Base-by-base conservation (phyloP, 2,113 vertebrate genomes). In the Cavia porcellus region DNA sequence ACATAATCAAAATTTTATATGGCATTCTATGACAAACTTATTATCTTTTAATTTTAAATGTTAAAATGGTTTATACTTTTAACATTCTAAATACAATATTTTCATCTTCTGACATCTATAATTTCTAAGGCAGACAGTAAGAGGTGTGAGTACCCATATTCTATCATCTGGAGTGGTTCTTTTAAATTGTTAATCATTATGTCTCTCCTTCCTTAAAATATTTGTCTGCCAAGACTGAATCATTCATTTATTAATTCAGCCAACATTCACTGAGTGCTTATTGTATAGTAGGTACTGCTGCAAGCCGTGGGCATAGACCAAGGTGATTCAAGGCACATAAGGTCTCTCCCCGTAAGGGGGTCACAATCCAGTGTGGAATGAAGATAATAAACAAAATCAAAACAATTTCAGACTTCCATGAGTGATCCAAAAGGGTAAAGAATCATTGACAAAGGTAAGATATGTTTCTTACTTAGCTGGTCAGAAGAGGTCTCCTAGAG, bases 21-120 rank as follows among this genome's bases (percentile, higher is more conserved):
- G 70, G n/a, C 45, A n/a, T 20, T 28, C 20, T 11, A 13, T 68
- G 17, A 89, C 22, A 52, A 92, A 93, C 24, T 77, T 57, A 14
- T 64, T 95, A 92, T 4, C 11, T 80, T 85, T 92, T 95, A 85
- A 59, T 47, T 59, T 84, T 80, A 80, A 61, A 61, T 92, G 42
- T 84, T 79, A 32, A 79, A 57, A 90, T 45, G 75, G 19, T 68
- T 93, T 93, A 30, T 50, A 80, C 22, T 61, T 94, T 89, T 89
- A 86, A 68, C 14, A 80, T 38, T 90, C 83, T 93, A 72, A 88
- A 62, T 55, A 84, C 79, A 42, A 80, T 75, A 77, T 96, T 17
- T 90, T 91, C 25, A 42, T 77, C 62, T 96, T 12, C 45, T 72
- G 79, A 83, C 66, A 70, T 75, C 5, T 68, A 50, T 24, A 57